Conservation (phyloP, 30 jellyfish, hydroid and myxozoan genomes). For the Cassiopea xamachana region DNA sequence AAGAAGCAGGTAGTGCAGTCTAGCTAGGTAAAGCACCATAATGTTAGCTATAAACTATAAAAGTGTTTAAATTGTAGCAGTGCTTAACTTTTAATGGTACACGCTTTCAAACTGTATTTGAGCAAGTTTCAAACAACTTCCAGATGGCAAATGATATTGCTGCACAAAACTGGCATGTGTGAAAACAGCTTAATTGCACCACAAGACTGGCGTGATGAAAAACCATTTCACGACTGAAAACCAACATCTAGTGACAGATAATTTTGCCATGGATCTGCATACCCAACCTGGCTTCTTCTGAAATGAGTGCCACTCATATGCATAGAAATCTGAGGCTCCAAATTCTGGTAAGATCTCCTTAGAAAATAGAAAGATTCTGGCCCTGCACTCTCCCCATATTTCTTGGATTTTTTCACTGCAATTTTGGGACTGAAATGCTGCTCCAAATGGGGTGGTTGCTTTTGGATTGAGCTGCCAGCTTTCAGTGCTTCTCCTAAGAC, state of each 20-base stretch:
- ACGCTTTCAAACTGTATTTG: too few species aligned
- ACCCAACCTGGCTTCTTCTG: conserved; percentile 59
- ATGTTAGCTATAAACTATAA: not conserved
- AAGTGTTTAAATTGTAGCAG: not conserved
- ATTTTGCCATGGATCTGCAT: not conserved
- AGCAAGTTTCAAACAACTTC: too few species aligned
- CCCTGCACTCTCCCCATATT: not conserved
- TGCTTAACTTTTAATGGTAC: not conserved
- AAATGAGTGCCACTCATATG: conserved; percentile 28
- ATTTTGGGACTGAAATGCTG: not conserved
- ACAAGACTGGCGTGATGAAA: conserved; percentile 65
- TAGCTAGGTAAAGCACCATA: not conserved
- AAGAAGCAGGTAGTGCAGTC: not conserved
- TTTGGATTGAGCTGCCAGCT: not conserved
- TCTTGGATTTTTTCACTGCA: not conserved
- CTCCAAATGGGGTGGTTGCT: not conserved
- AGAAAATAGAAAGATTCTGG: not conserved
- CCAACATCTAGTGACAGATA: not conserved
- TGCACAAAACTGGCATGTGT: too few species aligned
- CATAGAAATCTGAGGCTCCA: not conserved
- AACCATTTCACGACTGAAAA: conserved; percentile 49
- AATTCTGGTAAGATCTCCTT: too few species aligned
- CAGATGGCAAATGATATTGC: too few species aligned
- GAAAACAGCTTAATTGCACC: conserved; percentile 16
- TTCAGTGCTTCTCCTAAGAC: not conserved